Base-by-base conservation (phyloP, 2,113 vertebrate species). In the Alligator mississippiensis region DNA sequence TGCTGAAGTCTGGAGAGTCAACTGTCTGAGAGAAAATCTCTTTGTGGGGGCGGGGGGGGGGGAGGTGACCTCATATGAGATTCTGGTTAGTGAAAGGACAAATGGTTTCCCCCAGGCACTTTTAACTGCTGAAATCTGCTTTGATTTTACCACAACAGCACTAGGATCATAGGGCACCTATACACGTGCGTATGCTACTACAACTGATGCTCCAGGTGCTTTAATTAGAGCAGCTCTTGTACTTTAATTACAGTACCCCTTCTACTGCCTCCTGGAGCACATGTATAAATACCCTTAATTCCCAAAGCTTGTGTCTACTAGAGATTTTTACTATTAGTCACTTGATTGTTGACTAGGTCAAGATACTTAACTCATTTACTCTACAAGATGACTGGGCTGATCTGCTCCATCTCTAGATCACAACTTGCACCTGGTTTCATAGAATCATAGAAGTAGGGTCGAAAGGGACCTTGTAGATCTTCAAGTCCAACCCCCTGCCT, bases 11-110 rank as follows among this genome's bases (percentile, higher is more conserved):
- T 4, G 30, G 34, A 62, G 60, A 82, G 62, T 77, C 30, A 78
- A 55, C 3, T 2, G 25, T 1, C 63, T 4, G 21, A 25, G 5
- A 1, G 47, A 4, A 28, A 2, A 61, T 63, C 59, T 11, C 16
- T n/a, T 3, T 57, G 18, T 38, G 34, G 60, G 22, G n/a, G 17
- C 27, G 4, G 3, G 6, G 14, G 75, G 54, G n/a, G 74, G 47
- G 12, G 88, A 9, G 9, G 4, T 9, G 89, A 14, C 24, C 30
- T 63, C 85, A 10, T 1, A 0, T 11, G 54, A 82, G 21, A 70
- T 59, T 72, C 28, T 90, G 54, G 47, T 27, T 17, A 76, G 15
- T 15, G 24, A 60, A 93, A 3, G 38, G 38, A 79, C 63, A 80
- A 90, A 84, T 19, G 60, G 21, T 57, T 38, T 77, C 66, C 66